These are phyloP conservation scores for Nyctibius bracteatus DNA, from an alignment of 2,113 vertebrate species.

Conservation along the genomic window DNA sequence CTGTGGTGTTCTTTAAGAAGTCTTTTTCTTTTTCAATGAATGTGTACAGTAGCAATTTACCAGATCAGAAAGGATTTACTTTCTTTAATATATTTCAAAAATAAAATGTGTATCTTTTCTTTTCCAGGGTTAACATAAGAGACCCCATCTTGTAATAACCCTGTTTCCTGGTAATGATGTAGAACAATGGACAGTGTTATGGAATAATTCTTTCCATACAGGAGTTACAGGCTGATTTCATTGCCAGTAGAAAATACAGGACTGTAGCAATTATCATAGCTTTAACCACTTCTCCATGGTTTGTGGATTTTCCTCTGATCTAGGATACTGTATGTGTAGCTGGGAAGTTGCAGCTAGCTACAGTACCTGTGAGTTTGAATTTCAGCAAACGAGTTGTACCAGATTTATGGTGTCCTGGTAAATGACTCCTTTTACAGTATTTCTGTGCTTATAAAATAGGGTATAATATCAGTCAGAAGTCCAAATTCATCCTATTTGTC, in stretches of 20 bases:
- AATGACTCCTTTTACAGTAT: background rate
- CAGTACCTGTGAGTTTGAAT: background rate
- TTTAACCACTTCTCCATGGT: slow-evolving; percentile 25
- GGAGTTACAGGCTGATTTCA: slow-evolving; percentile 19
- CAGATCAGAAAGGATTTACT: background rate
- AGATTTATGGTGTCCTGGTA: background rate
- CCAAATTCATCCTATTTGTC: background rate
- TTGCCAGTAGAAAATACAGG: slow-evolving; percentile 22
- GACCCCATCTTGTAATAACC: background rate
- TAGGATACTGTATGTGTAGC: background rate
- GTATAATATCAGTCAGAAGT: background rate
- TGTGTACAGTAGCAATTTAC: background rate
- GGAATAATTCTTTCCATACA: slow-evolving; percentile 52
- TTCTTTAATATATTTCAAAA: background rate
- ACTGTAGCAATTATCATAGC: slow-evolving; percentile 9
- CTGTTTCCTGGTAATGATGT: slow-evolving; percentile 24
- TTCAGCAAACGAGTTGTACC: background rate
- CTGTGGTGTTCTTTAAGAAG: background rate
- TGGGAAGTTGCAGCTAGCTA: background rate
- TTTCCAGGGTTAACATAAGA: background rate
- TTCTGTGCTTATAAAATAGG: background rate
- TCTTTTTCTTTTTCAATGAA: background rate
- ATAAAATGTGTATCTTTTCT: background rate
- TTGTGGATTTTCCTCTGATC: slow-evolving; percentile 30
- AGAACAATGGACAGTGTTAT: background rate